Conservation (phyloP, 2,888 invertebrate genomes). For the Diarsia brunnea region DNA sequence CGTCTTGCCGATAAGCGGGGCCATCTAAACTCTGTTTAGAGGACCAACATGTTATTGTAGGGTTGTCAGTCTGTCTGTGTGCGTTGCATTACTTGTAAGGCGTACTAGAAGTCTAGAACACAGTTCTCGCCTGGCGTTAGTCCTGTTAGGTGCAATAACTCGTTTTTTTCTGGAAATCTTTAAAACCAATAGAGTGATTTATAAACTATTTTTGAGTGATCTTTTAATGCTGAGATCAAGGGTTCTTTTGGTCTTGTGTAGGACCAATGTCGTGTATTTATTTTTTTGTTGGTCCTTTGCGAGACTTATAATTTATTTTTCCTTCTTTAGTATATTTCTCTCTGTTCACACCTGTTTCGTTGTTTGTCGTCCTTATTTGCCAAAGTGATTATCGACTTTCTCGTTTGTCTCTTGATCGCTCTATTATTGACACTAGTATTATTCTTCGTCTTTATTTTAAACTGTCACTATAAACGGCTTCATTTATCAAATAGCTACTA, state of each 20-base stretch:
- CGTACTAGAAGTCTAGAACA: not conserved
- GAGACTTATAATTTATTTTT: too few relatives aligned
- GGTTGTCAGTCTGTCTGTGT: conserved; percentile 21
- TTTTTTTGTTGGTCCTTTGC: too few relatives aligned
- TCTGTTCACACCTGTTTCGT: not conserved
- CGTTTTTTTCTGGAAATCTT: not conserved
- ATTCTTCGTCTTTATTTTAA: not conserved
- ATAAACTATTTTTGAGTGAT: not conserved
- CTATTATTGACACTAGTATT: not conserved
- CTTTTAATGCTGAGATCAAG: too few relatives aligned
- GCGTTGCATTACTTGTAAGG: not conserved
- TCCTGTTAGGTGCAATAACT: not conserved
- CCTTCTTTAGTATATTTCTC: not conserved
- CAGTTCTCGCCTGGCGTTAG: not conserved
- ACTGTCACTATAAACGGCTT: not conserved
- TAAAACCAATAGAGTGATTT: not conserved
- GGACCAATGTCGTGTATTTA: too few relatives aligned
- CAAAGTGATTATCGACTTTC: not conserved
- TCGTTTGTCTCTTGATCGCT: not conserved
- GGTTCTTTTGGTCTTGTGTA: too few relatives aligned
- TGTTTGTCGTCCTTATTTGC: not conserved
- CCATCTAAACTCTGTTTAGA: conserved; percentile 49
- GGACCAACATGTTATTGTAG: conserved; percentile 26
- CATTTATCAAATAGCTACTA: not conserved
- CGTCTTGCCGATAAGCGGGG: conserved; percentile 54